Percentiles rank a stretch among this genome's conserved stretches.
phyloP scores from a whole-genome alignment of 2,888 invertebrate species.

The Charanyca ferruginea region DNA sequence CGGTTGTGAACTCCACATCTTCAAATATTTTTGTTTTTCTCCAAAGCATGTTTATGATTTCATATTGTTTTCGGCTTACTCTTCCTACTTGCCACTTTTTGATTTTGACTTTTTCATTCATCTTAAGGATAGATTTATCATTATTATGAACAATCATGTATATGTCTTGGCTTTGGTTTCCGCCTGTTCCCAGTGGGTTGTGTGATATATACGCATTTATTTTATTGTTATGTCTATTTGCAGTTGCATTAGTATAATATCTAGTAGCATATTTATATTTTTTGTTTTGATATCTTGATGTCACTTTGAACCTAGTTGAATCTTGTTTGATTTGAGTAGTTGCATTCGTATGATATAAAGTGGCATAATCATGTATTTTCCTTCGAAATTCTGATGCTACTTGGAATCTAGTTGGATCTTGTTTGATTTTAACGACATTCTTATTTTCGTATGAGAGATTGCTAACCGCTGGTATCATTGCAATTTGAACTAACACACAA shows the following conservation, averaged over 20 bases:
- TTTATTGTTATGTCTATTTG: conserved; percentile 17
- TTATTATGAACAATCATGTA: conserved; percentile 17
- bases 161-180: conserved; percentile 37
- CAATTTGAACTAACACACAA: conserved; percentile 25
- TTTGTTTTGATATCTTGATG: conserved; percentile 29
- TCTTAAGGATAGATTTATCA: conserved; percentile 16
- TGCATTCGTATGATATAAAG: conserved; percentile 18
- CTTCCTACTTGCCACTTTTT: conserved; percentile 76
- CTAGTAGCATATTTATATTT: conserved; percentile 18
- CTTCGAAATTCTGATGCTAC: conserved; percentile 24
- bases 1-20: conserved; percentile 64
- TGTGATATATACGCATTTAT: conserved; percentile 9
- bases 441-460: conserved; percentile 52
- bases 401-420: conserved; percentile 43
- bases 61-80: conserved; percentile 78
- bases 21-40: conserved; percentile 77
- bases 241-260: conserved; percentile 24
- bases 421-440: conserved; percentile 43
- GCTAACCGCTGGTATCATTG: conserved; percentile 27
- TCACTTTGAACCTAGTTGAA: conserved; percentile 26
- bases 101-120: conserved; percentile 1
- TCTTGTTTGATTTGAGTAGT: conserved; percentile 42
- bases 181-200: neutral
- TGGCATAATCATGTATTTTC: conserved; percentile 20
- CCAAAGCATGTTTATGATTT: conserved; percentile 81